Conservation (phyloP, 1,140 invertebrate species). For the Olivierus martensii region DNA sequence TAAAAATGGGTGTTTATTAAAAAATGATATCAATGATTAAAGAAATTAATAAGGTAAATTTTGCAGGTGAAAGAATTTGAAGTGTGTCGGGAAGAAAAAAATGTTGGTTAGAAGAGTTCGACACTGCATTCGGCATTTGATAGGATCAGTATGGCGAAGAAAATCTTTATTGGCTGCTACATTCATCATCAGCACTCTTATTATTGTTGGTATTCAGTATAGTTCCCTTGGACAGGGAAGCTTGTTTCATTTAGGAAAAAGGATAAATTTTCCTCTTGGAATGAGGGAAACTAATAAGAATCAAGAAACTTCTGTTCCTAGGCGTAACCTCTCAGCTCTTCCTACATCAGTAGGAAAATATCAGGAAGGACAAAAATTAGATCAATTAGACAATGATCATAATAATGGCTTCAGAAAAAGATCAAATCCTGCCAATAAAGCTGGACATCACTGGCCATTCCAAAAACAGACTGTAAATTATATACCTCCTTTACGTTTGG, state of each 20-base stretch:
- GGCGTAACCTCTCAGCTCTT: constrained; percentile 3
- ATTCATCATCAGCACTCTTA: constrained; percentile 6
- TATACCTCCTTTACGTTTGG: constrained; percentile 32
- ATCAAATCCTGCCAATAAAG: not conserved
- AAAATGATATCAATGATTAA: no score
- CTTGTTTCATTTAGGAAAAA: not conserved
- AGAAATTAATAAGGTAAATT: no score
- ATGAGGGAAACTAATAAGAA: not conserved
- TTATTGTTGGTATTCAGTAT: constrained; percentile 9
- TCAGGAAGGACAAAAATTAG: not conserved
- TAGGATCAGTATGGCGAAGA: constrained; percentile 7
- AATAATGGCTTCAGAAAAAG: not conserved
- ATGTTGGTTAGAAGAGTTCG: not conserved
- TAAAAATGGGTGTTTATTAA: no score
- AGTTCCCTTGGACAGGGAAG: not conserved
- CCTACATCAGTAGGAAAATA: not conserved
- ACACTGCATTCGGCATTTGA: not conserved
- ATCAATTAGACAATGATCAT: not conserved
- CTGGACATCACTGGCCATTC: not conserved
- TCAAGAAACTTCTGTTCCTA: not conserved
- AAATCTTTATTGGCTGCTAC: constrained; percentile 11
- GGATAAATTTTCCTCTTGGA: not conserved
- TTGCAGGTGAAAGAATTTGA: no score
- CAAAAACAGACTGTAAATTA: not conserved
- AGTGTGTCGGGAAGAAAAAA: not conserved